Evolutionary conservation across 2,888 invertebrate genomes (phyloP), one percentile per base, ranked within the genome.

Genomic region (Himalopsyche japonica): DNA sequence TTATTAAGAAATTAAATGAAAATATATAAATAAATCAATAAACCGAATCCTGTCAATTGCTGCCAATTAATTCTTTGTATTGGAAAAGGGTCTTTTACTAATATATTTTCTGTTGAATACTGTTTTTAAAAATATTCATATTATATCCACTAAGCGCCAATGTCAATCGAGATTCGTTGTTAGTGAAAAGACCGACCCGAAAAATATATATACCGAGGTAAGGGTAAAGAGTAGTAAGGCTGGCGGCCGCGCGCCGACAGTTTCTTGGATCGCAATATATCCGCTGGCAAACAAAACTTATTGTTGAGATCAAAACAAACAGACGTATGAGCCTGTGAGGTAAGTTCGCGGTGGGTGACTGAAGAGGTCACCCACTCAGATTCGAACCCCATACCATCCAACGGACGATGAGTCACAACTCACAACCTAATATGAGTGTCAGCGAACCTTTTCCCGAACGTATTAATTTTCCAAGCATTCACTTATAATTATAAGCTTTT

Each of bases 231-330:
- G 82, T 27, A 76, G 79, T 48, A 24, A 8, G n/a, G 57, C 57
- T n/a, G 37, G 57, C 57, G 57, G 37, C 64, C 18, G 43, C 78
- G 79, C 64, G 70, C 70, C 80, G 48, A 83, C 79, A 80, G 85
- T 83, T 83, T 83, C 81, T 82, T 27, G 81, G 82, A 82, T 82
- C 83, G 86, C 86, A 86, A 86, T 86, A 86, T 86, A 86, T 86
- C 86, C 86, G 83, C 77, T 20, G 86, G 86, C 83, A 85, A 86
- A 86, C 86, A 86, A 86, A 86, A 86, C 85, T 86, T 86, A 86
- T 85, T 86, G 86, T 86, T 83, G 86, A 86, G 86, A 86, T 86
- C 86, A 86, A 86, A 86, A 86, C 86, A 86, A 85, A 86, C 86
- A 86, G 83, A 82, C 83, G 82, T 85, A 85, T 80, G 86, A 83